A percentile compares a stretch with the other conserved stretches of the same genome.
Evolutionary conservation across 2,888 invertebrate species (phyloP).

Genomic region (Glaucopsyche alexis): DNA sequence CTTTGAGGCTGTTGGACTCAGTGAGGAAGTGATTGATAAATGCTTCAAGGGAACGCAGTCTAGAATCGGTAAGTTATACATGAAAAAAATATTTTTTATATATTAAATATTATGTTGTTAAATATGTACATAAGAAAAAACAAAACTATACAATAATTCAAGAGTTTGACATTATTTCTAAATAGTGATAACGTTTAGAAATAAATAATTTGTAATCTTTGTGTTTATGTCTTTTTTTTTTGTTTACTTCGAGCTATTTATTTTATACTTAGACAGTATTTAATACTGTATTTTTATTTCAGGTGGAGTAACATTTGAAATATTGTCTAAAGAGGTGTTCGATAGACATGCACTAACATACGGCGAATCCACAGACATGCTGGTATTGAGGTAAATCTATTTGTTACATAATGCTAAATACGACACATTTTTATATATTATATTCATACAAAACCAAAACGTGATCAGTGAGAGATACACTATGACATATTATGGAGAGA

Average conservation of each 20-base stretch:
- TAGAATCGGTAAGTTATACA: conserved; percentile 74
- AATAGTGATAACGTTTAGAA: not conserved
- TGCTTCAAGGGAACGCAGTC: conserved; percentile 92
- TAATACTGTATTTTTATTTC: conserved; percentile 25
- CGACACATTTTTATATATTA: not conserved
- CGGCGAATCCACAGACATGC: conserved; percentile 83
- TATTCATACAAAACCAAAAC: not conserved
- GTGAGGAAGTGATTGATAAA: conserved; percentile 94
- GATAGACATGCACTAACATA: conserved; percentile 90
- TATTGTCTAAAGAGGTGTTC: conserved; percentile 91
- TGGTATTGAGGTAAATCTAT: conserved; percentile 81
- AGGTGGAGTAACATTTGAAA: conserved; percentile 95
- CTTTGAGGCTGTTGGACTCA: conserved; percentile 98
- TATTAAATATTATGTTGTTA: no score
- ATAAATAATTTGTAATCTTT: not conserved
- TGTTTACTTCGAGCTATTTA: not conserved
- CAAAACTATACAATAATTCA: no score
- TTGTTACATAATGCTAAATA: not conserved
- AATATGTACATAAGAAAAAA: no score
- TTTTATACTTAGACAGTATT: no score
- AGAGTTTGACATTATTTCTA: not conserved
- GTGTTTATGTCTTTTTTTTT: no score
- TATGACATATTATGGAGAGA: no score
- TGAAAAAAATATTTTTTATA: no score
- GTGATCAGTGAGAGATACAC: no score